Evolutionary conservation across 2,888 invertebrate genomes (phyloP).

Genomic region (Calliopum simillimum): DNA sequence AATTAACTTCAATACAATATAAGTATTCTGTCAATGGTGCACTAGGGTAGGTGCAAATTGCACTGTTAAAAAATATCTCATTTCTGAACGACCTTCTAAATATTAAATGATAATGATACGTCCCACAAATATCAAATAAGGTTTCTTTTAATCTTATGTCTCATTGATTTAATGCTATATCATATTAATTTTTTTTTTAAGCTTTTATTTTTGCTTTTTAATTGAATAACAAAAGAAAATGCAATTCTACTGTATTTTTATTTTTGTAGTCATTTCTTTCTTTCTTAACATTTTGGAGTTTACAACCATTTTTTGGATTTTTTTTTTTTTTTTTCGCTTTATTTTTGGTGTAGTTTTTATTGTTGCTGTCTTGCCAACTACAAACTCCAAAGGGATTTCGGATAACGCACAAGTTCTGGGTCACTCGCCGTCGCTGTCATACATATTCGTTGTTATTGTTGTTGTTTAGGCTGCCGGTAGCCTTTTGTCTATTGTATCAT

Average conservation of each 20-base stretch:
- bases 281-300: background rate
- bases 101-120: no score
- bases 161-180: no score
- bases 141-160: no score
- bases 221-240: background rate
- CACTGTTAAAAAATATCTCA: no score
- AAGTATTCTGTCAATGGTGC: no score
- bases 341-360: background rate
- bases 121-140: no score
- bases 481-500: background rate
- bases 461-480: background rate
- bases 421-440: slow-evolving; percentile 4
- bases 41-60: no score
- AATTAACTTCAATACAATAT: no score
- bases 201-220: background rate
- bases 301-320: background rate
- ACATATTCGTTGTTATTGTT: background rate
- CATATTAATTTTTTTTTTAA: no score
- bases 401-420: slow-evolving; percentile 21
- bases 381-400: no score
- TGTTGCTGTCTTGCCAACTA: background rate
- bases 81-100: no score
- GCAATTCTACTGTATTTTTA: background rate
- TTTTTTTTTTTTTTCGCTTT: background rate
- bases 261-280: background rate